Evolutionary conservation across 1,140 invertebrate species (phyloP), one percentile per base, ranked within the genome.

Genomic region (Drosophila malerkotliana): DNA sequence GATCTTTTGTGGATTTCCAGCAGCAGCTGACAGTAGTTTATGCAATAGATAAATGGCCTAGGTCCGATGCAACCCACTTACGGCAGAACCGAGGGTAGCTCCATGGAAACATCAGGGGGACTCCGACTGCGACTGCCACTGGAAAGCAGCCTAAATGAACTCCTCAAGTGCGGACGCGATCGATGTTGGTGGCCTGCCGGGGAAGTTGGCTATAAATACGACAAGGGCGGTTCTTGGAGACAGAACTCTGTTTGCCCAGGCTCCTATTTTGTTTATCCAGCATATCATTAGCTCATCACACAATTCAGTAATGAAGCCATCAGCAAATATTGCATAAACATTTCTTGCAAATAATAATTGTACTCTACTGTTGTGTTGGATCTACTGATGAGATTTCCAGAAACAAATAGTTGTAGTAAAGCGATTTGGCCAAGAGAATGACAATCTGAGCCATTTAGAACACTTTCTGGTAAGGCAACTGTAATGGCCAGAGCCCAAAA

Each of bases 11-110:
- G 24, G 47, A 61, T 47, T 54, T 37, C 30, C 54, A 79, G 56
- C 58, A 24, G 77, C 78, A 75, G 71, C 75, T 69, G 79, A 49
- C 62, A 37, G 24, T 59, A 51, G 53, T 59, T 72, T 54, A 59
- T 72, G 74, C 75, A 69, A 69, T 69, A 69, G 52, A 69, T 57
- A 28, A 44, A 71, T 69, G 30, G 41, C 21, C 62, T 48, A 7
- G 18, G 10, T 49, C 57, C 21, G 14, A 28, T 37, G 58, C 26
- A 63, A 51, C 60, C 63, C 66, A 69, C 66, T 69, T 69, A 68
- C 37, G 21, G 30, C 24, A 18, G 15, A 12, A 51, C 12, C 26
- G 14, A 4, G 14, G 14, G 0, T 8, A 18, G 37, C 12, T 18
- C 18, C 18, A 18, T 18, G 18, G 18, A 18, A n/a, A 41, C 37